Conservation (phyloP, 1,140 invertebrate species). For the Akabosia matsudoensis region DNA sequence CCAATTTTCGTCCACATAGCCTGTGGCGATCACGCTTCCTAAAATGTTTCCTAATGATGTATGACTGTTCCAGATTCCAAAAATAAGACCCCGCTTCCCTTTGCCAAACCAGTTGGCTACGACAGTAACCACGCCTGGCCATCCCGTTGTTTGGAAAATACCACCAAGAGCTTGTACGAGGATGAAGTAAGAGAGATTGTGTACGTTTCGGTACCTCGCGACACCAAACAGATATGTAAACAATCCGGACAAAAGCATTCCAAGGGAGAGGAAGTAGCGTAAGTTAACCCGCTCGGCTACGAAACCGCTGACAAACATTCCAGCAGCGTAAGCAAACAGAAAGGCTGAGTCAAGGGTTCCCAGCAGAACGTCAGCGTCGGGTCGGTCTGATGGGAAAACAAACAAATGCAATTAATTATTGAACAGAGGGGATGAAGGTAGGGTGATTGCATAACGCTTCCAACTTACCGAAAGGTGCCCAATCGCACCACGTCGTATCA, state of each 20-base stretch:
- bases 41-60: slow-evolving; percentile 94
- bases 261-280: slow-evolving; percentile 80
- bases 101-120: slow-evolving; percentile 96
- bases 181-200: slow-evolving; percentile 81
- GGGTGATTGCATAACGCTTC: too few species aligned
- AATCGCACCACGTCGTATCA: slow-evolving; percentile 74
- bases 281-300: slow-evolving; percentile 88
- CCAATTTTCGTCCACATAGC: slow-evolving; percentile 78
- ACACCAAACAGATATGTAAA: slow-evolving; percentile 88
- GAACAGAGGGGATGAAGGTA: too few species aligned
- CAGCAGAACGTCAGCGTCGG: slow-evolving; percentile 73
- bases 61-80: slow-evolving; percentile 94
- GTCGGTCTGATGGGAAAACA: slow-evolving; percentile 66
- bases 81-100: slow-evolving; percentile 78
- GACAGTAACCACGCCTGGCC: slow-evolving; percentile 88
- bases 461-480: slow-evolving; percentile 84
- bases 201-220: slow-evolving; percentile 76
- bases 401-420: slow-evolving; percentile 28
- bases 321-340: slow-evolving; percentile 84
- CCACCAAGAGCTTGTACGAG: slow-evolving; percentile 78
- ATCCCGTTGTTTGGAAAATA: slow-evolving; percentile 84
- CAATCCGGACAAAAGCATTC: slow-evolving; percentile 85
- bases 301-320: slow-evolving; percentile 90
- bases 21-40: slow-evolving; percentile 77
- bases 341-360: slow-evolving; percentile 88